phyloP scores from a whole-genome alignment of 1,140 invertebrate species.

The Leguminivora glycinivorella region DNA sequence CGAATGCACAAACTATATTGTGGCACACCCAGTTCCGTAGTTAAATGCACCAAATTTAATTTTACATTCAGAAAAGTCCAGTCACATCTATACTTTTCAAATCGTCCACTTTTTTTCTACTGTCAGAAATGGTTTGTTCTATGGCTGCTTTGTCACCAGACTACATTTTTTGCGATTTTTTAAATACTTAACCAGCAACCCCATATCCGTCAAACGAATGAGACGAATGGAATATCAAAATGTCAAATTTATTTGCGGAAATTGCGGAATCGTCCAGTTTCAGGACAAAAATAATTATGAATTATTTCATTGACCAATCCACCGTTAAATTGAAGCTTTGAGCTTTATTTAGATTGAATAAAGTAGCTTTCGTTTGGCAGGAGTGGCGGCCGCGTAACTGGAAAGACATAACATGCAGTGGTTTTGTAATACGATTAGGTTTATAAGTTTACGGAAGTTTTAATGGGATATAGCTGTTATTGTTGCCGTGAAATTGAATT shows the following conservation, averaged over 20 bases:
- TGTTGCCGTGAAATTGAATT: not conserved
- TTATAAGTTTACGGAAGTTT: not conserved
- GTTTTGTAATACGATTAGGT: constrained; percentile 8
- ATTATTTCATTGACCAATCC: constrained; percentile 20
- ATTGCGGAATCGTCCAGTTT: constrained; percentile 17
- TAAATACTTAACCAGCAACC: not conserved
- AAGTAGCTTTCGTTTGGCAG: not conserved
- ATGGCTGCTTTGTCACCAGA: too few relatives aligned
- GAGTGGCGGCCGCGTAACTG: not conserved
- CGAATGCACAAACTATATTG: too few relatives aligned
- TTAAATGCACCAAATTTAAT: too few relatives aligned
- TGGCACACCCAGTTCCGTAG: too few relatives aligned
- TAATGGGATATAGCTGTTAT: not conserved
- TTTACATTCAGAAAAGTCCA: too few relatives aligned
- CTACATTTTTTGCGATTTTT: not conserved
- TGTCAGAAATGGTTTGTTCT: too few relatives aligned
- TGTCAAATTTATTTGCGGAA: constrained; percentile 21
- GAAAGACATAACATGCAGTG: not conserved
- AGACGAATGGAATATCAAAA: not conserved
- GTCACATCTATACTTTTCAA: too few relatives aligned
- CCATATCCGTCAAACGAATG: not conserved
- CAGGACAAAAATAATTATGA: constrained; percentile 23
- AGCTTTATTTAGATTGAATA: constrained; percentile 16
- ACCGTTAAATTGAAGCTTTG: constrained; percentile 8
- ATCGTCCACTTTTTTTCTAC: too few relatives aligned